Evolutionary conservation across 1,140 invertebrate genomes (phyloP).

Genomic region (Nasonia giraulti): DNA sequence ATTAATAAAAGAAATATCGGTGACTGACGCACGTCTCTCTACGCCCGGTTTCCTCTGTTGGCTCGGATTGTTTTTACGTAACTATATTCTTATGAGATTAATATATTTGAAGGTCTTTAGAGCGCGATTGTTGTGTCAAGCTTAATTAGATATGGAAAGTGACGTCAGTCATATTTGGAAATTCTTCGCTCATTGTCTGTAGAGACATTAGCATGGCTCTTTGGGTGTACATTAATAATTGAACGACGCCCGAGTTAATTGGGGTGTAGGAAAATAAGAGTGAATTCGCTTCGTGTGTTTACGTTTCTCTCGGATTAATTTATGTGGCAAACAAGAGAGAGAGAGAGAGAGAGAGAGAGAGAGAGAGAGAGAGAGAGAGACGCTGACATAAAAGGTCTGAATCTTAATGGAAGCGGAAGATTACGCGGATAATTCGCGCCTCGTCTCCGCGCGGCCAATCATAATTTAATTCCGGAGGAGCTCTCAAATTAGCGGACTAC

Average conservation of each 20-base stretch:
- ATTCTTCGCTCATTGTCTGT: slow-evolving; percentile 26
- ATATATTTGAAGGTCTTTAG: slow-evolving; percentile 21
- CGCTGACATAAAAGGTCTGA: not conserved
- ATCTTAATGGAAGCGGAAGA: not conserved
- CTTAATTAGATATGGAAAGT: slow-evolving; percentile 24
- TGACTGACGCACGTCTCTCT: not conserved
- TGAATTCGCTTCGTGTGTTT: not conserved
- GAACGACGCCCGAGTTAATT: slow-evolving; percentile 15
- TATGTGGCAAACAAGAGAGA: too few species aligned
- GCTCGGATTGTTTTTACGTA: slow-evolving; percentile 17
- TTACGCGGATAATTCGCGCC: not conserved
- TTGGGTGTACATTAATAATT: slow-evolving; percentile 35
- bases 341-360: too few species aligned
- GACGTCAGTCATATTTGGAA: slow-evolving; percentile 28
- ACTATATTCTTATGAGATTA: not conserved
- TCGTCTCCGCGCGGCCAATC: not conserved
- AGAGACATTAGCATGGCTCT: slow-evolving; percentile 28
- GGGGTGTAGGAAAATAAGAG: slow-evolving; percentile 20
- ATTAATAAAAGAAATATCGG: not conserved
- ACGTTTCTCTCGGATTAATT: not conserved
- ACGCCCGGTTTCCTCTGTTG: not conserved
- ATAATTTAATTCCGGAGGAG: not conserved
- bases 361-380: too few species aligned
- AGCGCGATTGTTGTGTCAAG: slow-evolving; percentile 22
- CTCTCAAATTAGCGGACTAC: not conserved